phyloP scores from a whole-genome alignment of 1,140 invertebrate species.

The Mamestra configurata region DNA sequence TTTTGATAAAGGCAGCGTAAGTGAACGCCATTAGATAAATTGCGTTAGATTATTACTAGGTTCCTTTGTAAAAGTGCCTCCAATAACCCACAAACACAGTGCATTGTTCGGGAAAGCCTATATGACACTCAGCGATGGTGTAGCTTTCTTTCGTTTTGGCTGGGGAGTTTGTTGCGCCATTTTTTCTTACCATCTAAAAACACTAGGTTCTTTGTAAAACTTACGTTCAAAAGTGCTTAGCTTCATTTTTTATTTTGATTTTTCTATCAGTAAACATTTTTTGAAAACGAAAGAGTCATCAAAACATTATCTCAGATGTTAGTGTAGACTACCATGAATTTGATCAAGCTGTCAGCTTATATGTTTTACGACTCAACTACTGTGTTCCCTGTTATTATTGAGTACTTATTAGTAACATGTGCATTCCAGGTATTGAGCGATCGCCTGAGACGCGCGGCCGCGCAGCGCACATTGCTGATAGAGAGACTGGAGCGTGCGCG shows the following conservation, averaged over 20 bases:
- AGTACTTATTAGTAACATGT: background rate
- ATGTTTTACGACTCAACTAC: background rate
- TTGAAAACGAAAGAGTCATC: too few species aligned
- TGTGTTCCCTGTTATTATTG: background rate
- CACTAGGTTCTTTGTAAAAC: too few species aligned
- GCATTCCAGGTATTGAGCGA: constrained; percentile 89
- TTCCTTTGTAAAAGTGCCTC: background rate
- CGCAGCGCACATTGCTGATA: constrained; percentile 89
- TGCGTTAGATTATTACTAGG: background rate
- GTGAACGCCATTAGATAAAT: background rate
- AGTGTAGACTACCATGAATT: background rate
- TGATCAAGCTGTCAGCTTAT: background rate
- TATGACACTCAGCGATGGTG: too few species aligned
- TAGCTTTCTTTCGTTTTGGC: background rate
- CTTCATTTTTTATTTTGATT: too few species aligned
- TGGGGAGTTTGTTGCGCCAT: too few species aligned
- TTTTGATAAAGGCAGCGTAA: background rate
- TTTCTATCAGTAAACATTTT: too few species aligned
- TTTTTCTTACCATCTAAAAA: too few species aligned
- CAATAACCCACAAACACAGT: too few species aligned
- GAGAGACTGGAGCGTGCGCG: constrained; percentile 92
- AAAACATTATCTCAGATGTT: too few species aligned
- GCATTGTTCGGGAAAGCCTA: too few species aligned
- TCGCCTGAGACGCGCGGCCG: constrained; percentile 90
- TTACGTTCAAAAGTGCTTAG: too few species aligned